A percentile compares a stretch with the other conserved stretches of the same genome.
These are phyloP conservation scores for Dorcus parallelipipedus DNA, from an alignment of 2,888 invertebrate species.

Conservation along the genomic window DNA sequence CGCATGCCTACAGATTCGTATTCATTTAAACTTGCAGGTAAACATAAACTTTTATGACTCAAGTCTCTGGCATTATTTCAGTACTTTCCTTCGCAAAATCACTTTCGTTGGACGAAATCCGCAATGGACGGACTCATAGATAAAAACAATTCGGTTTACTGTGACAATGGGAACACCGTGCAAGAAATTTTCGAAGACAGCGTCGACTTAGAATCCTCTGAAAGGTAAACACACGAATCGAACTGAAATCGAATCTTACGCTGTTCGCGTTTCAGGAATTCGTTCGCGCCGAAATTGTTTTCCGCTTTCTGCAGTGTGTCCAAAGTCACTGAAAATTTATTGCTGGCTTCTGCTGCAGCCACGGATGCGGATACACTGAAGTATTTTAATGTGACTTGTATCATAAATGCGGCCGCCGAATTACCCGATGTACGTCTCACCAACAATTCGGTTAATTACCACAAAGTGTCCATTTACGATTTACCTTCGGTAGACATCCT, in stretches of 20 bases:
- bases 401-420: constrained; percentile 81
- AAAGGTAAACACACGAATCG: constrained; percentile 22
- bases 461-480: constrained; percentile 73
- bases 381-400: constrained; percentile 67
- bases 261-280: constrained; percentile 7
- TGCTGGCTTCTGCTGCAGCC: constrained; percentile 77
- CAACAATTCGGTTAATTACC: constrained; percentile 52
- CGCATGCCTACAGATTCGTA: constrained; percentile 34
- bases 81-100: constrained; percentile 20
- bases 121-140: not conserved
- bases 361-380: constrained; percentile 66
- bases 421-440: constrained; percentile 67
- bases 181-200: constrained; percentile 37
- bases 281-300: constrained; percentile 8
- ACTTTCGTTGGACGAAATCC: constrained; percentile 18
- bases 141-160: constrained; percentile 2
- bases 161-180: constrained; percentile 27
- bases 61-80: constrained; percentile 25
- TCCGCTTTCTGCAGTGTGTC: constrained; percentile 50
- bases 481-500: constrained; percentile 69
- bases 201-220: constrained; percentile 29
- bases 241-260: not conserved
- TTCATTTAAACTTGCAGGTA: constrained; percentile 40
- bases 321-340: constrained; percentile 69
- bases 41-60: constrained; percentile 41